Evolutionary conservation across 1,140 invertebrate genomes (phyloP), one percentile per base, ranked within the genome.

Genomic region (Procambarus virginalis): DNA sequence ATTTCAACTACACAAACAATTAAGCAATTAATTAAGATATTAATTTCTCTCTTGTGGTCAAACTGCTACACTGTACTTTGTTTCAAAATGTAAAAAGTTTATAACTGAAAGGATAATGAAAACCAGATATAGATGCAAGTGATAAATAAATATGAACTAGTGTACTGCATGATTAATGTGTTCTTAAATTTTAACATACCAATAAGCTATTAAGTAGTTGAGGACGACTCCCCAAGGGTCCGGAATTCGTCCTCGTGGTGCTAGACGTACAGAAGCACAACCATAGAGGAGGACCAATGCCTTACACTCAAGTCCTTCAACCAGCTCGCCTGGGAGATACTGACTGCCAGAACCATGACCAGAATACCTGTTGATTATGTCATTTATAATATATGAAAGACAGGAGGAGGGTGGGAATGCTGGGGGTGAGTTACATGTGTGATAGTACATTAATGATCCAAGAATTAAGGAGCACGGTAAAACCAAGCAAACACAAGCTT

Each of bases 271-370:
- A 93, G 96, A 97, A 84, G 95, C 95, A 93, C 97, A 97, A 45
- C 97, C 97, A 93, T 97, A 96, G 78, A 97, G 94, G 73, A 97
- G 92, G 14, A 95, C 94, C 14, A 95, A 94, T 4, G 95, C 95
- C 84, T 94, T 94, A 22, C 96, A 94, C n/a, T 94, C 93, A 64
- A 95, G 93, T 90, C 94, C 95, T 93, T 96, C 94, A 81, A 97
- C 95, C 91, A 95, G 93, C 80, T 96, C 95, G 2, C 95, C 94
- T 5, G 94, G 92, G 70, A 96, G 94, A 93, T 96, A 96, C 92
- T 96, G 95, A 83, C 95, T 95, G 4, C 97, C 97, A 93, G 95
- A 96, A 5, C 97, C 97, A 94, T 97, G 97, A 4, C 97, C 97
- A 93, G 95, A 96, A 93, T 97, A 97, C 88, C 95, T 95, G 93